Evolutionary conservation across 2,888 invertebrate genomes (phyloP).

Genomic region (Chymomyza caudatula): DNA sequence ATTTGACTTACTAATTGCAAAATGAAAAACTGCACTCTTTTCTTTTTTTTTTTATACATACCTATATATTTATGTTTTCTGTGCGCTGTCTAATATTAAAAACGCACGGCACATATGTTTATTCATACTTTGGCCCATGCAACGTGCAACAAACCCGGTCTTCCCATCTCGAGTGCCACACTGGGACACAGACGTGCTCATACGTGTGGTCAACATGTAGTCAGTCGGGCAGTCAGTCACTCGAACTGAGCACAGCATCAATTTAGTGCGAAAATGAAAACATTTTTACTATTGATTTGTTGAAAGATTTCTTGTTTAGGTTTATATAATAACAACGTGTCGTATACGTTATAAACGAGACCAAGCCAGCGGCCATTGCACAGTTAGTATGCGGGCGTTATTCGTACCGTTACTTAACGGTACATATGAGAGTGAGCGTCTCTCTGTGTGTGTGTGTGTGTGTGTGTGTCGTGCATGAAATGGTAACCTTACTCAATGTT

Average conservation of each 20-base stretch:
- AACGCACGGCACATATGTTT: constrained; percentile 50
- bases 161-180: constrained; percentile 15
- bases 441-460: not conserved
- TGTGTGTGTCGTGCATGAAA: constrained; percentile 10
- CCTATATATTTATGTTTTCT: constrained; percentile 33
- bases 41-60: not conserved
- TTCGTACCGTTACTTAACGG: not conserved
- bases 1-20: constrained; percentile 53
- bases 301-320: constrained; percentile 69
- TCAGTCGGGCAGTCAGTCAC: constrained; percentile 36
- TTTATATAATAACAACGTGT: constrained; percentile 63
- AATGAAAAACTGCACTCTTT: constrained; percentile 21
- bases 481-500: constrained; percentile 65
- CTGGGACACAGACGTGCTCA: constrained; percentile 26
- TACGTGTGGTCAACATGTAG: constrained; percentile 5
- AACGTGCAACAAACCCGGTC: constrained; percentile 41
- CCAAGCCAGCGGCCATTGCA: not conserved
- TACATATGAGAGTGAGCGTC: constrained; percentile 1
- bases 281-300: constrained; percentile 66
- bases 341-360: not conserved
- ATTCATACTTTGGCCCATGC: constrained; percentile 43
- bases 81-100: constrained; percentile 44
- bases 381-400: not conserved
- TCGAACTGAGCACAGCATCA: constrained; percentile 40
- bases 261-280: constrained; percentile 41